Base-by-base conservation (phyloP, 2,888 invertebrate genomes). In the Andrena camellia region DNA sequence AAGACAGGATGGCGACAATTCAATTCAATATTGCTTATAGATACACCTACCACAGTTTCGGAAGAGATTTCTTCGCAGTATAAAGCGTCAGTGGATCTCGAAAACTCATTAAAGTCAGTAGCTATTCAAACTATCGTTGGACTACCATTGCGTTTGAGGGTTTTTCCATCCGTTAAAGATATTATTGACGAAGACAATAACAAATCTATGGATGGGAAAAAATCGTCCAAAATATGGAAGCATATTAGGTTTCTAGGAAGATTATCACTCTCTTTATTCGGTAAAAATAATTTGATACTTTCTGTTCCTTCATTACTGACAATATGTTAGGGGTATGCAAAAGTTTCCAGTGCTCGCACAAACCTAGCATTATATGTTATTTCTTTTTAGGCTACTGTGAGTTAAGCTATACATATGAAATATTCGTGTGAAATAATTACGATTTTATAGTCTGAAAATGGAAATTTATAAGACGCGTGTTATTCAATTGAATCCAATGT, bases 141-240 rank as follows among this genome's bases (percentile, higher is more conserved):
- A 13, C 93, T 95, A 63, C 95, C 95, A 2, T 95, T 95, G 88
- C 93, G 95, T 94, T 93, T 97, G 48, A 94, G 96, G 86, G 95
- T 96, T 74, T 95, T 95, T 88, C 96, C 96, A 0, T 85, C 90
- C 0, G 81, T 93, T 13, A 90, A 87, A 42, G 93, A 94, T 63
- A 92, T 92, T 23, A 86, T 89, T n/a, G 89, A 92, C 33, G 91
- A 92, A 31, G 89, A 91, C 8, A 76, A 85, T 0, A 85, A 64
- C 6, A 85, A 83, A 50, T 64, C 84, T 3, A 31, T 81, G 5
- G 78, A 88, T 67, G 77, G 85, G 4, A 92, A 90, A 62, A 90
- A 90, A 75, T 83, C 89, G 6, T 90, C 90, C 3, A 87, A 85
- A 68, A 73, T 93, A 29, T 89, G 90, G 78, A 92, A 88, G 57